A percentile compares a stretch with the other conserved stretches of the same genome.
These are phyloP conservation scores for Furcula furcula DNA, from an alignment of 2,888 invertebrate species.

Conservation along the genomic window DNA sequence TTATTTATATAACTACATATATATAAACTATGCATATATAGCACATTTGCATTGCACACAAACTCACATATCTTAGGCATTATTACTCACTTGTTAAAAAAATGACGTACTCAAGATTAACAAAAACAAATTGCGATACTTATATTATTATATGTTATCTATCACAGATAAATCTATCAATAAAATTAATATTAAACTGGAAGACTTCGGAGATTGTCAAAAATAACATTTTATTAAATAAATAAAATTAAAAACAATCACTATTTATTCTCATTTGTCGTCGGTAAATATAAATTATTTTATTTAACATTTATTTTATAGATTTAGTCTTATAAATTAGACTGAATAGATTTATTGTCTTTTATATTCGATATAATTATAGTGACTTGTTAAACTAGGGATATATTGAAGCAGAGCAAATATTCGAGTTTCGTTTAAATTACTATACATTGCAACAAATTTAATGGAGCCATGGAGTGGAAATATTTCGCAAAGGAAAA, in stretches of 20 bases:
- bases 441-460: too few relatives aligned
- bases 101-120: slow-evolving; percentile 5
- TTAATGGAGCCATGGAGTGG: too few relatives aligned
- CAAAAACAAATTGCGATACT: slow-evolving; percentile 11
- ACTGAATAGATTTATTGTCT: neutral
- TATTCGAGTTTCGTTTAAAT: too few relatives aligned
- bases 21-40: slow-evolving; percentile 9
- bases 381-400: too few relatives aligned
- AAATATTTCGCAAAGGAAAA: too few relatives aligned
- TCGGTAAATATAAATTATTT: too few relatives aligned
- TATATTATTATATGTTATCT: slow-evolving; percentile 13
- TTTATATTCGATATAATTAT: neutral
- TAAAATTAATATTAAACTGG: slow-evolving; percentile 9
- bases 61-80: slow-evolving; percentile 1
- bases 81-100: slow-evolving; percentile 2
- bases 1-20: slow-evolving; percentile 11
- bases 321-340: neutral
- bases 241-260: neutral
- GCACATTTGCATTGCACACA: slow-evolving; percentile 7
- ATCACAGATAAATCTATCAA: slow-evolving; percentile 19
- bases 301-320: too few relatives aligned
- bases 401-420: too few relatives aligned
- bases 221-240: slow-evolving; percentile 1
- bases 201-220: slow-evolving; percentile 31
- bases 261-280: neutral